Evolutionary conservation across 2,888 invertebrate species (phyloP).

Genomic region (Oeneis ivallda): DNA sequence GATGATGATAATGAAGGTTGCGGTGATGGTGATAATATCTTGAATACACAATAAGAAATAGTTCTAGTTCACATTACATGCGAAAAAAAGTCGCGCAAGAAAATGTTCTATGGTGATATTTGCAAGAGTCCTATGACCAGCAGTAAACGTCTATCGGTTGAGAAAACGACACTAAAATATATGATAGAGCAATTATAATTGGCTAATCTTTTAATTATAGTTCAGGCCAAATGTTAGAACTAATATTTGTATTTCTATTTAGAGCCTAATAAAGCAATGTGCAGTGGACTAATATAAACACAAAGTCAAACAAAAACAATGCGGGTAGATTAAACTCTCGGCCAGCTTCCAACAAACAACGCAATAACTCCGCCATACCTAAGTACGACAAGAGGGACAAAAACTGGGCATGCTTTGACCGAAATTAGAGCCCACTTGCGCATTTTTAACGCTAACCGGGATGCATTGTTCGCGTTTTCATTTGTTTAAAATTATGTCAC

Average conservation of each 20-base stretch:
- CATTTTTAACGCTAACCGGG: slow-evolving; percentile 30
- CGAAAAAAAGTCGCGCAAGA: too few relatives aligned
- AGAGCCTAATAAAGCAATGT: slow-evolving; percentile 8
- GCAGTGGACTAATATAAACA: slow-evolving; percentile 27
- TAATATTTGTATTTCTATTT: not conserved
- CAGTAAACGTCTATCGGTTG: too few relatives aligned
- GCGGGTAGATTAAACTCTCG: slow-evolving; percentile 37
- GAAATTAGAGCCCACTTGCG: slow-evolving; percentile 25
- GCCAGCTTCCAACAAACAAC: slow-evolving; percentile 30
- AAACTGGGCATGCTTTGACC: slow-evolving; percentile 35
- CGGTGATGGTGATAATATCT: too few relatives aligned
- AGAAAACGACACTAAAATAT: too few relatives aligned
- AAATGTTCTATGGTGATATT: too few relatives aligned
- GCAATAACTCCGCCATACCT: slow-evolving; percentile 18
- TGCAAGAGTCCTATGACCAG: too few relatives aligned
- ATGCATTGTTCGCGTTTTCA: slow-evolving; percentile 22
- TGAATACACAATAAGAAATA: too few relatives aligned
- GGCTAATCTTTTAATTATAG: not conserved
- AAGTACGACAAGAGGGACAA: slow-evolving; percentile 21
- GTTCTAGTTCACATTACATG: too few relatives aligned
- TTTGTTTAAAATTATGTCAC: slow-evolving; percentile 22
- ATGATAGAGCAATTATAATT: too few relatives aligned
- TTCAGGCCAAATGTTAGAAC: not conserved
- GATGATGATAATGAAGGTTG: too few relatives aligned
- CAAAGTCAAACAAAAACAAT: slow-evolving; percentile 34